Conservation (phyloP, 2,797 vertebrate species). For the Myotis findleyi region DNA sequence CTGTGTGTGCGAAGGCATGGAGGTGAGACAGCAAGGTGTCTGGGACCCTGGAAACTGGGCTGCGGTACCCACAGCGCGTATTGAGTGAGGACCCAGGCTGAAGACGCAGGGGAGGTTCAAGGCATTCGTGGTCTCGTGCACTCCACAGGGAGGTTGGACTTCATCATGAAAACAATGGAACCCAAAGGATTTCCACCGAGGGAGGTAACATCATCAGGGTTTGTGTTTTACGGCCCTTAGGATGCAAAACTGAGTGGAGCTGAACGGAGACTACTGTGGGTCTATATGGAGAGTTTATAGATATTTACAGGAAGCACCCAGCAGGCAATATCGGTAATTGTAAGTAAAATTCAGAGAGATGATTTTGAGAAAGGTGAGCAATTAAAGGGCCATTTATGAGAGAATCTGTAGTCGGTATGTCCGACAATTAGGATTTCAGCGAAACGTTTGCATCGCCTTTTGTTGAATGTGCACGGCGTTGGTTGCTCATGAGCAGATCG, state of each 20-base stretch:
- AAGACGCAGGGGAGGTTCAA: background rate
- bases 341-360: background rate
- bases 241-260: background rate
- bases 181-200: background rate
- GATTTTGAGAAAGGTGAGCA: background rate
- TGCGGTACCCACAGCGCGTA: rapidly evolving
- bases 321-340: background rate
- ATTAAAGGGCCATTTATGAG: background rate
- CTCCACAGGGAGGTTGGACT: background rate
- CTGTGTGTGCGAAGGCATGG: too few relatives aligned
- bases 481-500: too few relatives aligned
- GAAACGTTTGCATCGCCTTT: background rate
- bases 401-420: background rate
- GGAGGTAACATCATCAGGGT: background rate
- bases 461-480: too few relatives aligned
- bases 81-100: background rate
- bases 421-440: background rate
- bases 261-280: background rate
- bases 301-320: background rate
- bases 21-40: background rate
- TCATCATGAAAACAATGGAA: background rate
- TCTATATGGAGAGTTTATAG: background rate
- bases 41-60: too few relatives aligned
- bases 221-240: background rate
- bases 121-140: background rate